Evolutionary conservation across 2,888 invertebrate species (phyloP), one percentile per base, ranked within the genome.

Genomic region (Drosophila macrospina): DNA sequence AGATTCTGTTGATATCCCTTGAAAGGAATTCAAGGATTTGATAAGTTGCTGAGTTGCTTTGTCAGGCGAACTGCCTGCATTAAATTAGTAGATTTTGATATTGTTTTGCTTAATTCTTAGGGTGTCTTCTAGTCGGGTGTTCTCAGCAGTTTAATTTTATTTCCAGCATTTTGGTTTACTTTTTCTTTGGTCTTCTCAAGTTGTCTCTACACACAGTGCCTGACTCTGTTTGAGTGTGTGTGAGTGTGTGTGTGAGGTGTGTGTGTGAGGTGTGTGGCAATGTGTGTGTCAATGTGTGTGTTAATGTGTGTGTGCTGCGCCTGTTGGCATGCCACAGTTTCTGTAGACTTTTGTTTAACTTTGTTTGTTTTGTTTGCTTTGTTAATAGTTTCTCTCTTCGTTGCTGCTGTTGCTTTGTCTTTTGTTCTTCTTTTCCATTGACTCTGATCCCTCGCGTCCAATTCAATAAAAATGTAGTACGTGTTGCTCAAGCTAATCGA

Each of bases 401-500:
- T 61, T 62, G 16, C 34, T 54, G 13, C 8, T 42, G 59, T 42
- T 16, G 30, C 32, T 55, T 34, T 44, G 36, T n/a, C 41, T 55
- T 24, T 59, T 24, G 5, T 42, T n/a, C 7, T 47, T 42, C 10
- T 20, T 34, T 47, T 16, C 15, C 47, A 20, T 20, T 20, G 52
- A 39, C 48, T 60, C 66, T 50, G 11, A 20, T 63, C 74, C 62
- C 60, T 26, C n/a, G 61, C 41, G 72, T 52, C 59, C 68, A 76
- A 81, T 80, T 68, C 69, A 75, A 81, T 81, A 76, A 73, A 71
- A 75, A 71, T 65, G 44, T 74, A 71, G 60, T 70, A 77, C 69
- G 72, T 87, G 85, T 71, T 86, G 70, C 67, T 71, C 45, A 62
- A 56, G 67, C 65, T 73, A 85, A 85, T 82, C 73, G 86, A 68